A percentile compares a stretch with the other conserved stretches of the same genome.
Conservation (phyloP, 2,113 vertebrate species). For the Sprattus sprattus region DNA sequence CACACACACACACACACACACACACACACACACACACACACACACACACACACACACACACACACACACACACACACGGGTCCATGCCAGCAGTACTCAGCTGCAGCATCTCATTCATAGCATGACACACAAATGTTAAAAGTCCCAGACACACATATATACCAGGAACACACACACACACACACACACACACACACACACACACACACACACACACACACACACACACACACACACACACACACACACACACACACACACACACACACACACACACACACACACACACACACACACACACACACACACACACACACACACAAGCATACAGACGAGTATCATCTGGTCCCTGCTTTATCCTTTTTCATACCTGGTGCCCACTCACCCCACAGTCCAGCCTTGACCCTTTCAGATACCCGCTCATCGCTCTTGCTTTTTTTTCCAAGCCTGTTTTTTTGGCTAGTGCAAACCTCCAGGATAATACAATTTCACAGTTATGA, state of each 20-base stretch:
- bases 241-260: too few species aligned
- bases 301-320: background rate
- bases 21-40: background rate
- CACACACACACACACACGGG: background rate
- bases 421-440: too few species aligned
- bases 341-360: background rate
- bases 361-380: too few species aligned
- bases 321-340: background rate
- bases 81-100: constrained; percentile 54
- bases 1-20: background rate
- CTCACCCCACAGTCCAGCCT: too few species aligned
- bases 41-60: background rate
- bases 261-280: constrained; percentile 25
- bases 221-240: background rate
- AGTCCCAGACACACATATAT: constrained; percentile 24
- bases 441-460: too few species aligned
- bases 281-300: background rate
- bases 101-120: constrained; percentile 51
- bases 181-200: background rate
- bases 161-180: background rate
- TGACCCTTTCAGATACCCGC: too few species aligned
- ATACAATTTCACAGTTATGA: background rate
- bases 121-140: background rate
- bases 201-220: too few species aligned
- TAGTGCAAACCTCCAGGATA: background rate